Evolutionary conservation across 2,888 invertebrate species (phyloP), one percentile per base, ranked within the genome.

Genomic region (Sceliomorpha sp.): DNA sequence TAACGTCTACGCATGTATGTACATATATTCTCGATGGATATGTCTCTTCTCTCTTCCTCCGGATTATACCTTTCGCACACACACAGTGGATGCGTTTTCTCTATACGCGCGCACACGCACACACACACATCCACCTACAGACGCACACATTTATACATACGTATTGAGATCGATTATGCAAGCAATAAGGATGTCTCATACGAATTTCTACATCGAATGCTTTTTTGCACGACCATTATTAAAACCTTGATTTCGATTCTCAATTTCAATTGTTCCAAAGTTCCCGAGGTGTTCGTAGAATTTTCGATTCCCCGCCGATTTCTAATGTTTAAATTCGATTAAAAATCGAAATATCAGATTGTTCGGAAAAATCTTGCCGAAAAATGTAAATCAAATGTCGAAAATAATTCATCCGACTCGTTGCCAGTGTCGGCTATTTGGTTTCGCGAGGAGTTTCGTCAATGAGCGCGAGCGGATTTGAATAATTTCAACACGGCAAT

Each of bases 1-100:
- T 70, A 67, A 64, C 69, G 69, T 73, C 58, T 67, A 63, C 69
- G 68, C 68, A 68, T 56, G 62, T 58, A 62, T 62, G 62, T 51
- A 69, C 58, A 68, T 62, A 62, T 62, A 69, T 68, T 68, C 62
- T 45, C 60, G 68, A 55, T 68, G 55, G 56, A 62, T 68, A 68
- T 68, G 56, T 62, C 68, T 68, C 68, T 68, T 39, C 62, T 60
- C 55, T 50, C 55, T 60, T 53, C 51, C 51, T 69, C 34, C 48
- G 51, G 68, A 69, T 69, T 69, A 62, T 62, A 62, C 62, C 62
- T 62, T 69, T 69, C 60, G 31, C 62, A 62, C 62, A 69, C 51
- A 62, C 29, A 62, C 45, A 9, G 12, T 42, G 58, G 29, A 51
- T 51, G 58, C 39, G 51, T 69, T 69, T 59, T 69, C 68, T 15